Base-by-base conservation (phyloP, 2,113 vertebrate genomes). In the Aegotheles bennettii region DNA sequence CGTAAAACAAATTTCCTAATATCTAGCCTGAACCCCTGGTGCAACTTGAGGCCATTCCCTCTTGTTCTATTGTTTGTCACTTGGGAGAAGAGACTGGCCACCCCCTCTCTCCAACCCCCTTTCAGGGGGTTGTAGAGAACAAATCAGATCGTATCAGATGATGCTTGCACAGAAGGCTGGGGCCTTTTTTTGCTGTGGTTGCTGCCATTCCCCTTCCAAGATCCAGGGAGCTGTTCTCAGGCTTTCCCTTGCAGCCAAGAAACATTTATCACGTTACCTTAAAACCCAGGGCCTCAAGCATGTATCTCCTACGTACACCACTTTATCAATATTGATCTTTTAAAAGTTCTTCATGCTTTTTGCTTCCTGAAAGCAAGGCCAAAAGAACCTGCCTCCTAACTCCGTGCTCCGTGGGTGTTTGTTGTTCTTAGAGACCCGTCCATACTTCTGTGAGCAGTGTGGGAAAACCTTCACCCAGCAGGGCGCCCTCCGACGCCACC, bases 391-490 rank as follows among this genome's bases (percentile, higher is more conserved):
- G 7, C 21, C 19, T 53, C 16, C 63, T 65, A 36, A 59, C 63
- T 1, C 35, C 1, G 0, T 15, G 12, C 28, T 23, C 48, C 11
- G 19, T 2, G 48, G 20, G 5, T 15, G 29, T 6, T 10, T 29
- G 36, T 40, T 57, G 33, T 29, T 53, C 80, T 47, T 13, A 98
- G 97, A 96, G 50, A 97, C 87, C 6, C 96, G 97, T 16, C 97
- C 97, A 0, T 97, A 97, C 56, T 98, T 97, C 80, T 98, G 98
- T 15, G 97, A 97, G 42, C 97, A 96, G 84, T 97, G 97, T 1
- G 96, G 97, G 36, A 98, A 98, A 56, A 76, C 96, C 0, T 98
- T 98, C 94, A 98, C 96, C 4, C 97, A 98, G 9, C 97, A 96
- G 84, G 97, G 97, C 7, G 97, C 97, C 4, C 97, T 98, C 7